These are phyloP conservation scores for Myotis myotis DNA, from an alignment of 2,797 vertebrate genomes.

Conservation along the genomic window DNA sequence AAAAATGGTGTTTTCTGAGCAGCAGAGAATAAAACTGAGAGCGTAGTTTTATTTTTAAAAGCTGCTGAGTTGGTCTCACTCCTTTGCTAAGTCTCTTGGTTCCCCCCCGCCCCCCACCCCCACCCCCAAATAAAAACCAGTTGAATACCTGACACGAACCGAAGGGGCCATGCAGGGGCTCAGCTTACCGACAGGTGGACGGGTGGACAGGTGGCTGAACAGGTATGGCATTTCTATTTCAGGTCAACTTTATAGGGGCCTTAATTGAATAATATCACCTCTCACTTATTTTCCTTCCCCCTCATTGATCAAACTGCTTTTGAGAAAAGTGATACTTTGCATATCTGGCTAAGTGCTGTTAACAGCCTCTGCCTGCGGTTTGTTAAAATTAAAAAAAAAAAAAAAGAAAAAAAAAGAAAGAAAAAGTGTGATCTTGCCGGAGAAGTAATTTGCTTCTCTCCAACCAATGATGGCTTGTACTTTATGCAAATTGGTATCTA, in stretches of 20 bases:
- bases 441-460: constrained; percentile 99
- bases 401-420: constrained; percentile 82
- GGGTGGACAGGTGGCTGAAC: constrained; percentile 75
- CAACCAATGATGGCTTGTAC: constrained; percentile 98
- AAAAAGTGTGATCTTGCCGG: constrained; percentile 93
- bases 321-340: constrained; percentile 94
- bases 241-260: constrained; percentile 72
- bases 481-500: constrained; percentile 99
- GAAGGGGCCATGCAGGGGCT: constrained; percentile 38
- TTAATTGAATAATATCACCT: constrained; percentile 89
- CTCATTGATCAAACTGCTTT: constrained; percentile 93
- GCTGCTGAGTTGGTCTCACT: constrained; percentile 69
- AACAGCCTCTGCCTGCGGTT: constrained; percentile 93
- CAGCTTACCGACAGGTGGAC: constrained; percentile 67
- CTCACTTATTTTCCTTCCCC: constrained; percentile 61
- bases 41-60: constrained; percentile 68
- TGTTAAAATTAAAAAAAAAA: constrained; percentile 91
- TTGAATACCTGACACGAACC: constrained; percentile 42
- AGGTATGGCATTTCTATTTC: constrained; percentile 49
- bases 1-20: neutral
- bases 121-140: neutral
- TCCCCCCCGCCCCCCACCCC: rapidly evolving
- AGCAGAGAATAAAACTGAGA: constrained; percentile 51
- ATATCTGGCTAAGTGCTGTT: constrained; percentile 97
- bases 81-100: constrained; percentile 15